phyloP scores from a whole-genome alignment of 2,888 invertebrate genomes.

The Tortrix viridana region DNA sequence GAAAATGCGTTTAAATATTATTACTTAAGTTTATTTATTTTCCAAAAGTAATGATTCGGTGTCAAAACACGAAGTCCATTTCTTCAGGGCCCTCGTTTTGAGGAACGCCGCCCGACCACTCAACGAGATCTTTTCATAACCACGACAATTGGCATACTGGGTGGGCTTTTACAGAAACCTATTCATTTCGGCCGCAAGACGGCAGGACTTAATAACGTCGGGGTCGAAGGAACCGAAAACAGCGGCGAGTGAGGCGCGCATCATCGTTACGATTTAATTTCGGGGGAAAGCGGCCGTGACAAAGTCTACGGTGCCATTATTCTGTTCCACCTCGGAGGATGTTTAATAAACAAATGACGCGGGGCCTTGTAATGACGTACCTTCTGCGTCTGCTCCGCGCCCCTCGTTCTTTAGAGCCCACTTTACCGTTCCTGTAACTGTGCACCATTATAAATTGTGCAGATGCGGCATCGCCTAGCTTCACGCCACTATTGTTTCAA shows the following conservation, averaged over 20 bases:
- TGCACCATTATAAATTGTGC: conserved; percentile 50
- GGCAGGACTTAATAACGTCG: conserved; percentile 74
- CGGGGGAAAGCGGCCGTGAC: conserved; percentile 78
- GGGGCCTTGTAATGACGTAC: conserved; percentile 73
- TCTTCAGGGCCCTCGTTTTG: conserved; percentile 47
- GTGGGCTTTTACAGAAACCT: conserved; percentile 73
- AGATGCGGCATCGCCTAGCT: conserved; percentile 54
- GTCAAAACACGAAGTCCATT: conserved; percentile 42
- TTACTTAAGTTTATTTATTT: conserved; percentile 2
- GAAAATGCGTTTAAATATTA: not conserved
- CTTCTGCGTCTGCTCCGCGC: conserved; percentile 58
- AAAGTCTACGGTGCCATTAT: conserved; percentile 79
- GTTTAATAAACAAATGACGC: conserved; percentile 83
- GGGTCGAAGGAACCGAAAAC: conserved; percentile 60
- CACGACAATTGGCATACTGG: conserved; percentile 73
- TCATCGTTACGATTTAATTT: conserved; percentile 83
- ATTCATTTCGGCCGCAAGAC: conserved; percentile 81
- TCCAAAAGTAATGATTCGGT: conserved; percentile 7
- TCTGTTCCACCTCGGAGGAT: conserved; percentile 79
- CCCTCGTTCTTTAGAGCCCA: conserved; percentile 61
- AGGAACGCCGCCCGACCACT: conserved; percentile 59
- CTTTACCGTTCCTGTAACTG: conserved; percentile 63
- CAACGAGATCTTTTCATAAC: conserved; percentile 73
- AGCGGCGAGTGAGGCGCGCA: conserved; percentile 70
- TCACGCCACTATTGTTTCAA: conserved; percentile 41